phyloP scores from a whole-genome alignment of 2,113 vertebrate species.

The Dromas ardeola region DNA sequence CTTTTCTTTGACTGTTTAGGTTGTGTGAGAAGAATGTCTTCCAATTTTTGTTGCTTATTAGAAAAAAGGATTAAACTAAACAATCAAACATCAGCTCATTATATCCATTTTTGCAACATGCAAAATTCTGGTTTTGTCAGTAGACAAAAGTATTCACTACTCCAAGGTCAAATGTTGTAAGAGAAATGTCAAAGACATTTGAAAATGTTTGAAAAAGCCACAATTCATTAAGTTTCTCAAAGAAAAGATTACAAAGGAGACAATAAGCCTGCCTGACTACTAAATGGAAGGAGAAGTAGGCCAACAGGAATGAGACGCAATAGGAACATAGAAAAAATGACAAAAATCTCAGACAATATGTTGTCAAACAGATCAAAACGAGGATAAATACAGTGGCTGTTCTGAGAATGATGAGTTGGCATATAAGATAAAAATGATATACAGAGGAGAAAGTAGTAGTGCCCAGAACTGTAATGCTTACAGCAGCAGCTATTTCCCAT shows the following conservation, averaged over 20 bases:
- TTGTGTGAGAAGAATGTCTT: not conserved
- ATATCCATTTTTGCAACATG: not conserved
- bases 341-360: not conserved
- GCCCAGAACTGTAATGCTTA: not conserved
- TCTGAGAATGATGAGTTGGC: not conserved
- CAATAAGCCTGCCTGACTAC: not conserved
- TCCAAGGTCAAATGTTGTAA: not conserved
- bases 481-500: not conserved
- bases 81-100: not conserved
- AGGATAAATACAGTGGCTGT: not conserved
- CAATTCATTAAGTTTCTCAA: not conserved
- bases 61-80: not conserved
- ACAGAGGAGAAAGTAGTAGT: not conserved
- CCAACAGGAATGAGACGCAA: not conserved
- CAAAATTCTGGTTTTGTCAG: not conserved
- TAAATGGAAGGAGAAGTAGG: not conserved
- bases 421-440: not conserved
- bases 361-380: not conserved
- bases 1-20: not conserved
- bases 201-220: not conserved
- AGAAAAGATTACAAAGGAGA: not conserved
- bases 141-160: not conserved
- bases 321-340: not conserved
- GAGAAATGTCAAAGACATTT: not conserved
- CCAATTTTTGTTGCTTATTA: not conserved